Evolutionary conservation across 2,888 invertebrate species (phyloP), one percentile per base, ranked within the genome.

Genomic region (Drosophila algonquin): DNA sequence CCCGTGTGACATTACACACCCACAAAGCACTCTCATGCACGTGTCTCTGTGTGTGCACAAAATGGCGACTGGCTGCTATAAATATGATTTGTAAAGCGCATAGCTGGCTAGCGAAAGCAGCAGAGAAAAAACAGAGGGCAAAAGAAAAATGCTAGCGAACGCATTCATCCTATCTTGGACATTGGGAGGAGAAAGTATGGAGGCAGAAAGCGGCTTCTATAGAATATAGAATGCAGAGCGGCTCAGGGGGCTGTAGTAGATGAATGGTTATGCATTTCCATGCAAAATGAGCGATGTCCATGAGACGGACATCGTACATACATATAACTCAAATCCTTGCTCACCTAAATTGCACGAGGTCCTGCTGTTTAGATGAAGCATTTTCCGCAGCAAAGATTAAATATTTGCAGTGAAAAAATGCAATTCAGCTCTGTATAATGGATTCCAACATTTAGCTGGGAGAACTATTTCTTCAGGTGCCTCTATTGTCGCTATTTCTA

Each of bases 41-140:
- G 53, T 62, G 47, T 21, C 3, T 47, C 48, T 62, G 52, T 72
- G 63, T 51, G 46, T 46, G 50, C 51, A 40, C 74, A 75, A 82
- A 73, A 82, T 80, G 73, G 81, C 63, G 35, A 69, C 71, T 75
- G 72, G 71, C 73, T 75, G 72, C 78, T 73, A 88, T 86, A 82
- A 83, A 82, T 86, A 88, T 75, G 75, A 86, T 88, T 82, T 87
- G 77, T 86, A 88, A 68, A 62, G 84, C 63, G 70, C 79, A 67
- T 18, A 30, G 44, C 44, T 30, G 30, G 30, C 30, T 8, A n/a
- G n/a, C 12, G 16, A 30, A 63, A 50, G 44, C 30, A 27, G 30
- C 30, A 30, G 30, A 8, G 30, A 8, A 30, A 30, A 30, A 44
- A 27, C 32, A 27, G 30, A 40, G 30, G 27, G 27, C 50, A 50